phyloP scores from a whole-genome alignment of 2,888 invertebrate genomes.

The Eueremaeus valkanovi region DNA sequence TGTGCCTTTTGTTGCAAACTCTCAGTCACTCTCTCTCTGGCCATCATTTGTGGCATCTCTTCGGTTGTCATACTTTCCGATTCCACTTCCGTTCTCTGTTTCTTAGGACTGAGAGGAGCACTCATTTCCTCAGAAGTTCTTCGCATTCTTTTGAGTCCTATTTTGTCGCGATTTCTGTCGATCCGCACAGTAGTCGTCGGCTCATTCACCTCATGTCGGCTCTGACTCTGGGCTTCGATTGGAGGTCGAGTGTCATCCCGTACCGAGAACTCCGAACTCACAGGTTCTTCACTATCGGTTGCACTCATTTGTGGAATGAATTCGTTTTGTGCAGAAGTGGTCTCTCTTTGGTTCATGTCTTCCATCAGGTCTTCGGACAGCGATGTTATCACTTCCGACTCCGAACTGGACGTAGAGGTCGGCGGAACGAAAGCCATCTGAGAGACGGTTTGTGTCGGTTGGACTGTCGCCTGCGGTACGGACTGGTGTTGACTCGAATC shows the following conservation, averaged over 20 bases:
- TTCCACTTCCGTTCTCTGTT: not conserved
- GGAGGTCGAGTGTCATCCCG: not conserved
- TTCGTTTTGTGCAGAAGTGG: not conserved
- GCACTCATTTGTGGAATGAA: not conserved
- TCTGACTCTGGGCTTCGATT: not conserved
- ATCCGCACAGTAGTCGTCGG: not conserved
- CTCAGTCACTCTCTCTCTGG: not conserved
- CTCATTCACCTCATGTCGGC: not conserved
- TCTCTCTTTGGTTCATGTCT: not conserved
- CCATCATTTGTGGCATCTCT: not conserved
- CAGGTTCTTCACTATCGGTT: too few relatives aligned
- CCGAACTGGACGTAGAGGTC: not conserved
- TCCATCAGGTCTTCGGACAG: not conserved
- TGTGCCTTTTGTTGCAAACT: not conserved
- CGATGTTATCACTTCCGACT: not conserved
- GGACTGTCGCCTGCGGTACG: conserved; percentile 45
- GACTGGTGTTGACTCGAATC: conserved; percentile 38
- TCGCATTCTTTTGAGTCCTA: too few relatives aligned
- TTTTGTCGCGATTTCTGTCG: not conserved
- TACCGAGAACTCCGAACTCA: not conserved
- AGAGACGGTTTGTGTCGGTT: conserved; percentile 44
- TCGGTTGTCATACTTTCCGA: not conserved
- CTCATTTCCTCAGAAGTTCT: not conserved
- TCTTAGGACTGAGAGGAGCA: not conserved
- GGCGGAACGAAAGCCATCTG: not conserved